Percentiles rank a stretch among this genome's conserved stretches.
Conservation (phyloP, 30 jellyfish, hydroid and myxozoan species). For the Turritopsis dohrnii region DNA sequence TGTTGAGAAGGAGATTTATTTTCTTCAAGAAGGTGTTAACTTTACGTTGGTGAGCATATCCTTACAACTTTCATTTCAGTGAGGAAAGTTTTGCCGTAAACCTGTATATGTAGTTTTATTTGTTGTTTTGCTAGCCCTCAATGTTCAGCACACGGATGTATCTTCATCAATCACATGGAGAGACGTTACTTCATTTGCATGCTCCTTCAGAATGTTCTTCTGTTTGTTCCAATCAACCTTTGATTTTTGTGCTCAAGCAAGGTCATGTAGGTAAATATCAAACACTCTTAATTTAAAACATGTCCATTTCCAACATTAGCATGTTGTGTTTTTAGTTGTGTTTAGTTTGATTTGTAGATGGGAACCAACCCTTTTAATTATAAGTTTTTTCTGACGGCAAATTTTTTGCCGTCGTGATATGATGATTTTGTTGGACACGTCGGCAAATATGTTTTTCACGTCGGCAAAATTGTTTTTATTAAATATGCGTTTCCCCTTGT, state of each 20-base stretch:
- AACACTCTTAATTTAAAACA: background rate
- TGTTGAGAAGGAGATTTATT: constrained; percentile 21
- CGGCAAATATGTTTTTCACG: too few species aligned
- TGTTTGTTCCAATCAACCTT: background rate
- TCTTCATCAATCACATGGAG: background rate
- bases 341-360: background rate
- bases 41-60: background rate
- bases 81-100: too few species aligned
- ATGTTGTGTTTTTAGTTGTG: too few species aligned
- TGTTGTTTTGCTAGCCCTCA: background rate
- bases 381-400: too few species aligned
- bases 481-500: too few species aligned
- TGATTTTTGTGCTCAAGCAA: background rate
- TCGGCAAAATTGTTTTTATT: too few species aligned
- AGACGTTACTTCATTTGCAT: background rate
- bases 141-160: background rate
- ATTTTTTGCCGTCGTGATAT: too few species aligned
- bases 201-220: background rate
- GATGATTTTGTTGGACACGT: too few species aligned
- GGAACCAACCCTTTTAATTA: too few species aligned
- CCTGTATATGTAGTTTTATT: too few species aligned
- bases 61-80: background rate
- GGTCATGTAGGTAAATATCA: background rate
- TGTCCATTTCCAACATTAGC: too few species aligned
- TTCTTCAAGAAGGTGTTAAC: constrained; percentile 21